Evolutionary conservation across 2,113 vertebrate genomes (phyloP), one percentile per base, ranked within the genome.

Genomic region (Daphoenositta chrysoptera): DNA sequence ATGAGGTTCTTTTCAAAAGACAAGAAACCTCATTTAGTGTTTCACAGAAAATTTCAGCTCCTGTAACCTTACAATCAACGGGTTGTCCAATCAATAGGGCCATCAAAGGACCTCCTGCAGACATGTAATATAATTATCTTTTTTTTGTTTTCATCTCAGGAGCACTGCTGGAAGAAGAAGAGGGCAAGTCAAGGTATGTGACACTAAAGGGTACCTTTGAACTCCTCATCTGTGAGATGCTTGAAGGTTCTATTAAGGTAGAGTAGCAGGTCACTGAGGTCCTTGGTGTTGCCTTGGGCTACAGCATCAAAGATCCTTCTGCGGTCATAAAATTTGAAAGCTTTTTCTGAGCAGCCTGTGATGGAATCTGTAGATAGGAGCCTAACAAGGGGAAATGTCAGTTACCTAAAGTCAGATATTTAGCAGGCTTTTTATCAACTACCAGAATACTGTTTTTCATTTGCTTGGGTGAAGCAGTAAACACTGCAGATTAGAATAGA

Each of bases 301-400:
- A 98, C 99, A 0, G 99, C 99, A 33, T 99, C 98, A 83, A 99
- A 99, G 89, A 99, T 95, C 92, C 87, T 95, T 76, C 83, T 97
- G 56, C 96, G 94, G 48, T 96, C 96, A 2, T 98, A 98, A 71
- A 98, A 97, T 71, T 87, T 98, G 85, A 97, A 96, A 30, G 95
- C 76, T 28, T 98, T 98, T 96, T 98, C 82, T 24, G 85, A 96
- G 76, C 91, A 91, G 7, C 89, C 47, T 4, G 94, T 69, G 33
- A 97, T 92, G 20, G 97, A 97, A 60, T 98, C 96, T 65, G 96
- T 89, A 69, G 96, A 96, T 0, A 90, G 71, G 47, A 96, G 96
- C 83, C 98, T 98, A 86, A 15, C 3, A 45, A 82, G 40, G 27
- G 37, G 21, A 88, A 76, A 92, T 61, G 65, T 33, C 47, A 87